Evolutionary conservation across 2,113 vertebrate genomes (phyloP).

Genomic region (Synodontis membranacea): DNA sequence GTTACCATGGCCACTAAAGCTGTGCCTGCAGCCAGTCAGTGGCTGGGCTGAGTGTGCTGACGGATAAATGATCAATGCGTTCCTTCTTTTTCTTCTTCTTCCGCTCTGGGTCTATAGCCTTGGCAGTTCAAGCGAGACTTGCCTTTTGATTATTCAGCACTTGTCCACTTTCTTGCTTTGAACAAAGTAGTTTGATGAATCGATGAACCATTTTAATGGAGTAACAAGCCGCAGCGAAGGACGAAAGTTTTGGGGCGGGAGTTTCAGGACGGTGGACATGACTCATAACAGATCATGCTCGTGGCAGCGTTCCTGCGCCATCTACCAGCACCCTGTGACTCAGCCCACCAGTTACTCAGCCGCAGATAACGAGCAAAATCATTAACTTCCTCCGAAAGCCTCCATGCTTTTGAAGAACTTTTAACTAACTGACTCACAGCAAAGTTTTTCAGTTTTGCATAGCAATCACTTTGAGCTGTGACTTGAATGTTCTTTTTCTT

Average conservation of each 20-base stretch:
- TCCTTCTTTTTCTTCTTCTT: not conserved
- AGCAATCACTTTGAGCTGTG: not conserved
- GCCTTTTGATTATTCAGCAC: conserved; percentile 35
- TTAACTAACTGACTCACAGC: conserved; percentile 25
- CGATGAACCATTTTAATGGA: not conserved
- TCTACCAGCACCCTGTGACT: conserved; percentile 58
- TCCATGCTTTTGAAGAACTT: conserved; percentile 22
- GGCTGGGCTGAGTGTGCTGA: conserved; percentile 37
- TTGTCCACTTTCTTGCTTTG: conserved; percentile 9
- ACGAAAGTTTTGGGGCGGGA: conserved; percentile 49
- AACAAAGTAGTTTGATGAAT: conserved; percentile 27
- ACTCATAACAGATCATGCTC: conserved; percentile 57
- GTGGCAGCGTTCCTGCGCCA: conserved; percentile 43
- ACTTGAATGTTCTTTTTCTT: not conserved
- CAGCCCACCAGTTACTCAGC: conserved; percentile 56
- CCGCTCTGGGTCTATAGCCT: conserved; percentile 40
- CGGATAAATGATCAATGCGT: conserved; percentile 34
- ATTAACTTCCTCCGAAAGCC: conserved; percentile 40
- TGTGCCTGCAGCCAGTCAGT: conserved; percentile 58
- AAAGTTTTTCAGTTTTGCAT: not conserved
- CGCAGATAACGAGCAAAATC: conserved; percentile 51
- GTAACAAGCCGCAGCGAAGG: not conserved
- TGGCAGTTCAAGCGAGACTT: conserved; percentile 33
- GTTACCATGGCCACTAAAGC: conserved; percentile 76
- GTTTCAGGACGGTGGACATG: conserved; percentile 53